Percentiles rank a stretch among this genome's conserved stretches.
phyloP scores from a whole-genome alignment of 1,140 invertebrate genomes.

The Ostrea denselamellosa region DNA sequence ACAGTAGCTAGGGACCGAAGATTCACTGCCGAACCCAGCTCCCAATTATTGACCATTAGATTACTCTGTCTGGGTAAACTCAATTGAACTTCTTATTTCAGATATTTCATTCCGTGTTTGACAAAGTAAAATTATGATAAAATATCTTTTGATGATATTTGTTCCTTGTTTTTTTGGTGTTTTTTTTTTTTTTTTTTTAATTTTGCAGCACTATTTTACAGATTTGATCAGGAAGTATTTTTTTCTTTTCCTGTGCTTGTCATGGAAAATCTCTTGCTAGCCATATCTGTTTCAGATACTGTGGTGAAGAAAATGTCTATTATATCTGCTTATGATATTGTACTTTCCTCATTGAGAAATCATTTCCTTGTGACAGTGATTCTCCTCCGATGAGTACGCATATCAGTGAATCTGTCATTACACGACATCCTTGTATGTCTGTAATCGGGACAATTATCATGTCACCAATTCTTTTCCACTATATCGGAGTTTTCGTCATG shows the following conservation, averaged over 20 bases:
- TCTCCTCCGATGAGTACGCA: neutral
- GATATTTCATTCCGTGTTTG: constrained; percentile 12
- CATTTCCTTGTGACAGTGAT: neutral
- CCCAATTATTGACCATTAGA: neutral
- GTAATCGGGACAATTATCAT: neutral
- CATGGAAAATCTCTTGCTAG: neutral
- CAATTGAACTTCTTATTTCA: constrained; percentile 16
- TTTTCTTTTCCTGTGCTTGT: neutral
- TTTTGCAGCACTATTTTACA: neutral
- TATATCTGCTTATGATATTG: neutral
- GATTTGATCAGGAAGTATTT: neutral
- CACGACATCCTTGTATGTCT: neutral
- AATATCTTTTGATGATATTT: constrained; percentile 13
- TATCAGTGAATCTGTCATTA: constrained; percentile 3
- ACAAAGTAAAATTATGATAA: neutral
- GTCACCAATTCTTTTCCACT: neutral
- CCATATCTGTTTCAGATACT: neutral
- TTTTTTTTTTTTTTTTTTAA: too few species aligned
- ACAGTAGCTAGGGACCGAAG: neutral
- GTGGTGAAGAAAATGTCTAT: neutral
- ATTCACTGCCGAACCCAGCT: neutral
- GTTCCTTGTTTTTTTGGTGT: constrained; percentile 17
- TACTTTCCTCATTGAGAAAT: constrained; percentile 5
- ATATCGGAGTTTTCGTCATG: neutral
- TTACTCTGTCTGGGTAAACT: neutral